Conservation (phyloP, 2,797 vertebrate genomes). For the Lophotriccus pileatus region DNA sequence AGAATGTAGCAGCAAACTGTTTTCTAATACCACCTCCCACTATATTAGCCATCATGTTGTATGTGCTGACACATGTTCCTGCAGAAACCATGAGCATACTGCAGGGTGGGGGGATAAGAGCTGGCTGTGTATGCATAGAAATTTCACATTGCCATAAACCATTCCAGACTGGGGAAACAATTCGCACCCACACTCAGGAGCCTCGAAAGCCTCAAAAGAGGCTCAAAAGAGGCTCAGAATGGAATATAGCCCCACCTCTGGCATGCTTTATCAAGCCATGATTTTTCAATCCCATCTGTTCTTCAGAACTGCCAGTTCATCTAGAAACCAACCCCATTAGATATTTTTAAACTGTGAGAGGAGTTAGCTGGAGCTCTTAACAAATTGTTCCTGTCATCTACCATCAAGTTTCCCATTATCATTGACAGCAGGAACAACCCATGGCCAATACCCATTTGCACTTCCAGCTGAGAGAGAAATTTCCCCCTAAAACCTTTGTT, state of each 20-base stretch:
- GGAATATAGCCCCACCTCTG: background rate
- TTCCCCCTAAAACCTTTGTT: background rate
- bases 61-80: background rate
- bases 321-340: background rate
- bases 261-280: background rate
- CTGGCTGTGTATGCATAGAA: background rate
- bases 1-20: background rate
- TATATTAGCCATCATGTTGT: background rate
- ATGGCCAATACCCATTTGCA: conserved; percentile 19
- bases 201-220: background rate
- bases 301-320: conserved; percentile 4
- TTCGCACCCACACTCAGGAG: background rate
- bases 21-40: background rate
- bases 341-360: conserved; percentile 16
- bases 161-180: background rate
- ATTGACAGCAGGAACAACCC: background rate
- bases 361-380: conserved; percentile 1
- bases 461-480: background rate
- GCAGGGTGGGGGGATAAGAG: background rate
- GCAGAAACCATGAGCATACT: background rate
- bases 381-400: conserved; percentile 26
- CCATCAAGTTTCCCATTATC: conserved; percentile 18
- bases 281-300: conserved; percentile 43
- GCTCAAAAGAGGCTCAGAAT: background rate
- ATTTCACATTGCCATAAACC: background rate